Conservation (phyloP, 2,797 vertebrate species). For the Holocentrus rufus region DNA sequence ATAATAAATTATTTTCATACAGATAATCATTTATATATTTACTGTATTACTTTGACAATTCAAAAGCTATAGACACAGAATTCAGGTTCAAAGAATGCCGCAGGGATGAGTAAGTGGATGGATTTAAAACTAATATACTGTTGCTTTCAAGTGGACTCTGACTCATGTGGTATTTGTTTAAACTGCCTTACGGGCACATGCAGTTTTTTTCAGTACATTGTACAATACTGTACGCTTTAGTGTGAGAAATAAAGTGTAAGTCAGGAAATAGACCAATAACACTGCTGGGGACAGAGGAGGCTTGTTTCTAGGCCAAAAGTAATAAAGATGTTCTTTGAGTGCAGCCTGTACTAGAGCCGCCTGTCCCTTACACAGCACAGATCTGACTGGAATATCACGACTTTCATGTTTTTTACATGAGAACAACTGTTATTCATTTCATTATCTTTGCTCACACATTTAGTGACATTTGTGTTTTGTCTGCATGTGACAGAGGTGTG, state of each 20-base stretch:
- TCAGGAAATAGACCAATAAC: constrained; percentile 35
- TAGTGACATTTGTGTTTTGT: background rate
- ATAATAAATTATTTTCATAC: too few relatives aligned
- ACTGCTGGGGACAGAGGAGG: background rate
- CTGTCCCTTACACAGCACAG: background rate
- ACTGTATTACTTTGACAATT: background rate
- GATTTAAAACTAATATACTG: constrained; percentile 26
- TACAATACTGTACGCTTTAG: constrained; percentile 29
- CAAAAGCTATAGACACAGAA: background rate
- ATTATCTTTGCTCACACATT: too few relatives aligned
- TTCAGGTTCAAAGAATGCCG: background rate
- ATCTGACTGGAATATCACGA: background rate
- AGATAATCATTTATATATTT: background rate
- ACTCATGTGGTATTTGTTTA: constrained; percentile 11
- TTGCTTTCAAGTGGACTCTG: constrained; percentile 12
- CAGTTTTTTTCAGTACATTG: constrained; percentile 28
- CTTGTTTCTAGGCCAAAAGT: constrained; percentile 32
- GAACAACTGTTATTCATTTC: too few relatives aligned
- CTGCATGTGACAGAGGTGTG: background rate
- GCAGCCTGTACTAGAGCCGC: background rate
- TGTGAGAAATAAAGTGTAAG: constrained; percentile 48
- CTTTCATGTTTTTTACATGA: background rate
- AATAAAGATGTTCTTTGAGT: constrained; percentile 25
- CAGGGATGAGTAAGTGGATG: background rate
- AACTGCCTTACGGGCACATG: constrained; percentile 8